Evolutionary conservation across 2,888 invertebrate species (phyloP).

Genomic region (Pollenia griseotomentosa): DNA sequence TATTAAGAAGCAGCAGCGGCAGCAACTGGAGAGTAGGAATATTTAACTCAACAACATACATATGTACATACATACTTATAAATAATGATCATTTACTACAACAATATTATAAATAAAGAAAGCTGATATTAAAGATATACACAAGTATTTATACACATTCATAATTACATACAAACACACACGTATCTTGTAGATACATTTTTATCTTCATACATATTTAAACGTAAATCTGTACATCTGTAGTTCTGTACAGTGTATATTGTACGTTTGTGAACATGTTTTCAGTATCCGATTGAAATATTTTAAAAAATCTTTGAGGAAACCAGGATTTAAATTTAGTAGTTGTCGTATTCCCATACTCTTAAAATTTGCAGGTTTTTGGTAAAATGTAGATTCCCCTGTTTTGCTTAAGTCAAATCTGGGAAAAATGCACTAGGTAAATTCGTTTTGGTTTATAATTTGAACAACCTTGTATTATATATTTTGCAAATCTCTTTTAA

Average conservation of each 20-base stretch:
- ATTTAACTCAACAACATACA: constrained; percentile 51
- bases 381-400: background rate
- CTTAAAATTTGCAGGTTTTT: background rate
- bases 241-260: too few species aligned
- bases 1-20: constrained; percentile 70
- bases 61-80: background rate
- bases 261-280: background rate
- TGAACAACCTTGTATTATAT: too few species aligned
- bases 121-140: constrained; percentile 52
- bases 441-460: too few species aligned
- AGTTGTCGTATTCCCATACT: background rate
- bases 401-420: background rate
- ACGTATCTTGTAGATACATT: background rate
- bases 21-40: constrained; percentile 69
- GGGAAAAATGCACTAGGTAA: too few species aligned
- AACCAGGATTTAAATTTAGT: constrained; percentile 3
- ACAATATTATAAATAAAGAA: constrained; percentile 65
- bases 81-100: constrained; percentile 54
- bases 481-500: too few species aligned
- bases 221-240: background rate
- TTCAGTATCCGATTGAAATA: background rate
- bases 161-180: constrained; percentile 11
- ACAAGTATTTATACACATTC: constrained; percentile 17
- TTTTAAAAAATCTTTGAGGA: background rate
- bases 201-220: background rate